Evolutionary conservation across 1,140 invertebrate genomes (phyloP), one percentile per base, ranked within the genome.

Genomic region (Drosophila navojoa): DNA sequence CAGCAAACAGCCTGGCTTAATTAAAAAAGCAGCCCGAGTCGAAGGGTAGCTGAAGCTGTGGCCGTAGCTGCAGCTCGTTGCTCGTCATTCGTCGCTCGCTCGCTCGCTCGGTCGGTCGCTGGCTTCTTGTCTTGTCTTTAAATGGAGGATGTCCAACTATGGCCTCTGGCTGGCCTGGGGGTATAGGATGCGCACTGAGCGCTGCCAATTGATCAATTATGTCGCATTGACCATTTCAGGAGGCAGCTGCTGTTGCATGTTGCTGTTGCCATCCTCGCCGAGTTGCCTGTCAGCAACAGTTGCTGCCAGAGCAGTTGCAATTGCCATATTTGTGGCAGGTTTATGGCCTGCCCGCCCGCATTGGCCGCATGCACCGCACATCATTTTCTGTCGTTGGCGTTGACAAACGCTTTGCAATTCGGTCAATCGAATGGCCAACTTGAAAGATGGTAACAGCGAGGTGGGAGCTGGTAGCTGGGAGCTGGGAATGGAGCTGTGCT

Each of bases 201-300:
- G 22, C 67, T 55, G 68, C 45, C 72, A 75, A 87, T 87, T 87
- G 82, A 87, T 87, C 82, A 87, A 87, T 87, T 87, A 87, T 87
- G 82, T 87, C 76, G 82, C 82, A 72, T 72, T 72, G 70, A 59
- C 70, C 70, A 67, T 72, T 47, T 59, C 22, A 10, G 70, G 70
- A 5, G 7, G 29, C 50, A 50, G 32, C 45, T 38, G 29, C 50
- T 40, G 32, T 32, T 38, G 22, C 16, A 66, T 62, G 32, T 62
- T 35, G 47, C 11, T 42, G 45, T 73, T 35, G 53, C 77, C 27
- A 32, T 47, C 50, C 35, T 15, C 38, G 49, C 59, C 19, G 19
- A 22, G 19, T 22, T 2, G 19, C 19, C 27, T 2, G 19, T 3
- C 27, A 55, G 42, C 32, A 32, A 32, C 32, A 9, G 53, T 40